Evolutionary conservation across 2,888 invertebrate species (phyloP).

Genomic region (Habrosyne pyritoides): DNA sequence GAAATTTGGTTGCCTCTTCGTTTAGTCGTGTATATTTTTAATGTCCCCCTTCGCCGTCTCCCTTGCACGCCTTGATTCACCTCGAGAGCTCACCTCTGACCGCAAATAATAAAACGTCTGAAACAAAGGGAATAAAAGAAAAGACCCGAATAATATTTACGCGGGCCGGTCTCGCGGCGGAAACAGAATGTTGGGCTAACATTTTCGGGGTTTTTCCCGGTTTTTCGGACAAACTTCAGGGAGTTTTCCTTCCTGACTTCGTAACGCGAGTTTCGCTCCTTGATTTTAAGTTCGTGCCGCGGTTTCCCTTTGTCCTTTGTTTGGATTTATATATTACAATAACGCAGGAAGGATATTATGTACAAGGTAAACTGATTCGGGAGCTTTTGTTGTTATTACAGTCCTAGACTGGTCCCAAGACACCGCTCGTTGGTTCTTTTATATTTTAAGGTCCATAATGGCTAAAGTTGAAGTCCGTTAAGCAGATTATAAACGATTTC

Average conservation of each 20-base stretch:
- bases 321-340: conserved; percentile 66
- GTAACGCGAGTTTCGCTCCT: conserved; percentile 65
- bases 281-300: conserved; percentile 62
- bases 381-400: conserved; percentile 36
- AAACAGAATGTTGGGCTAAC: conserved; percentile 69
- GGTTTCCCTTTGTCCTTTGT: conserved; percentile 66
- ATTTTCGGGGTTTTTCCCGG: conserved; percentile 70
- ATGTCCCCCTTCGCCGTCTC: conserved; percentile 11
- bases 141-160: conserved; percentile 76
- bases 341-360: conserved; percentile 59
- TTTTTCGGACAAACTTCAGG: conserved; percentile 66
- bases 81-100: conserved; percentile 42
- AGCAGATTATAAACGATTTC: conserved; percentile 2
- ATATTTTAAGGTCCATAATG: not conserved
- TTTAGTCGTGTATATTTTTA: conserved; percentile 35
- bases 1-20: conserved; percentile 36
- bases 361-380: conserved; percentile 56
- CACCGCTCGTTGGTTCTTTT: conserved; percentile 4
- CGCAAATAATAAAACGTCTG: conserved; percentile 69
- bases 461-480: not conserved
- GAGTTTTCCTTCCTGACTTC: conserved; percentile 75
- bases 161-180: conserved; percentile 61
- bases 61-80: conserved; percentile 35
- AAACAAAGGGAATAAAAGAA: conserved; percentile 77
- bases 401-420: conserved; percentile 4